Base-by-base conservation (phyloP, 2,113 vertebrate species). In the Castor canadensis region DNA sequence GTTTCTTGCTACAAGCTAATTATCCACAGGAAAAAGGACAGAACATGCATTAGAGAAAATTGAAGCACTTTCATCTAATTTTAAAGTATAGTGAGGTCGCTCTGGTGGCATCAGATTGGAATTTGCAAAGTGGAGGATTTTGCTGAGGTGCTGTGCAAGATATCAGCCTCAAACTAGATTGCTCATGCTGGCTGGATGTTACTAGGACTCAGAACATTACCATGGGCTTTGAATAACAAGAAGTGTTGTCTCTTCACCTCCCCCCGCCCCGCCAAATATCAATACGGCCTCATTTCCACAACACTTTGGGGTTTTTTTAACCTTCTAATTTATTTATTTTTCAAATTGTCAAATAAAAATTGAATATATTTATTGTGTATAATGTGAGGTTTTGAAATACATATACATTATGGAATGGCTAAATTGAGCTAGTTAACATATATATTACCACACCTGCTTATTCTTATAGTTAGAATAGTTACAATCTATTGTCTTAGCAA, bases 31-130 rank as follows among this genome's bases (percentile, higher is more conserved):
- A 94, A 92, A 86, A 89, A 28, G 82, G 43, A 81, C 35, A 64
- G 43, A 96, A 24, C n/a, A 87, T 81, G 40, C 84, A 89, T 67
- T 86, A 94, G 67, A 86, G 60, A 95, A 95, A 95, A 83, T 79
- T 76, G 67, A 86, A 94, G 73, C 89, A 58, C 30, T 88, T 66
- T 93, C 35, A 54, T 89, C 73, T 93, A 89, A 93, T 92, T 91
- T 93, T 45, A 93, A 93, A 93, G 72, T 90, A 87, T 73, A 32
- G n/a, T 24, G 28, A 83, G 80, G 62, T 91, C 83, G 83, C 45
- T 72, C 28, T 83, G 54, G 16, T 95, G 54, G 17, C 43, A 93
- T 79, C 83, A 79, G 28, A 76, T 35, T 66, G 54, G 77, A 79
- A 87, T 87, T 93, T 95, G 73, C 11, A 11, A 96, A 93, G 24